Conservation (phyloP, 2,888 invertebrate genomes). For the Hypomecis atomaria region DNA sequence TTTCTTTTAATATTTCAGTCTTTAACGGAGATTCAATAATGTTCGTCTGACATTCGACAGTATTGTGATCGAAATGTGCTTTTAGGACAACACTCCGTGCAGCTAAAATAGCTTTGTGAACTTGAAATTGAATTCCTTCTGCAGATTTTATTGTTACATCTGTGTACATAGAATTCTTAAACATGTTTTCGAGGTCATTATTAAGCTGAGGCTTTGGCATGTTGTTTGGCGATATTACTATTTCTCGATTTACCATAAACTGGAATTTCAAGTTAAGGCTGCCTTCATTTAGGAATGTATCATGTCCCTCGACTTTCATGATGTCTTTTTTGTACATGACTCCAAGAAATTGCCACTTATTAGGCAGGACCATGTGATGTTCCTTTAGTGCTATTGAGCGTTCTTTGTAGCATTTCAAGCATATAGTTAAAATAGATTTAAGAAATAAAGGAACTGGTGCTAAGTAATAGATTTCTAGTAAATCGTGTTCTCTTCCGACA, state of each 20-base stretch:
- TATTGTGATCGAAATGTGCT: constrained; percentile 78
- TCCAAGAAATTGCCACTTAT: constrained; percentile 78
- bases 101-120: constrained; percentile 75
- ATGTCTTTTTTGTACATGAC: constrained; percentile 74
- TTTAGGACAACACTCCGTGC: constrained; percentile 75
- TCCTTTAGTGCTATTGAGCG: constrained; percentile 74
- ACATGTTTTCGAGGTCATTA: constrained; percentile 71
- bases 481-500: constrained; percentile 71
- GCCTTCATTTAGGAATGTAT: constrained; percentile 70
- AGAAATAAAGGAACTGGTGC: constrained; percentile 71
- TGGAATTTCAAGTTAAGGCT: constrained; percentile 74
- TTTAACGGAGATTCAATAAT: constrained; percentile 71
- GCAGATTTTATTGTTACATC: constrained; percentile 75
- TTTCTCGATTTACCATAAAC: constrained; percentile 74
- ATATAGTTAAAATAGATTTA: constrained; percentile 72
- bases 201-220: constrained; percentile 69
- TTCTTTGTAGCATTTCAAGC: constrained; percentile 74
- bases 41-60: constrained; percentile 72
- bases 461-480: constrained; percentile 74
- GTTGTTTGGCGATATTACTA: constrained; percentile 65
- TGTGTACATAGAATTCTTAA: constrained; percentile 70
- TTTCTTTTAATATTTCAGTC: constrained; percentile 71
- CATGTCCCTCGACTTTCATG: constrained; percentile 64
- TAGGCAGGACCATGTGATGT: constrained; percentile 73
- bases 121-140: constrained; percentile 70